Evolutionary conservation across 2,888 invertebrate genomes (phyloP).

Genomic region (Stomorhina lunata): DNA sequence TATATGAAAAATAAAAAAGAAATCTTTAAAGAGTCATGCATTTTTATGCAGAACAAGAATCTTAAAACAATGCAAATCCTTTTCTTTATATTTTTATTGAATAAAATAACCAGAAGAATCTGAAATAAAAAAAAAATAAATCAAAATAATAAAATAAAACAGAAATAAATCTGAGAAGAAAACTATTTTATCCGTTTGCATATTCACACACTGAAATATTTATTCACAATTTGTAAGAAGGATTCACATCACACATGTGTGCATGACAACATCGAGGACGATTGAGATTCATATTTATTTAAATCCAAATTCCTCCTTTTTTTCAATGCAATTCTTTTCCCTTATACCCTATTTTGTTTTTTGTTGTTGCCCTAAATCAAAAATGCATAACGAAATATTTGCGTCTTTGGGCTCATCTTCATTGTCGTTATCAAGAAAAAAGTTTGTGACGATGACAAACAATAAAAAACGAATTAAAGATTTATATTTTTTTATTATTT

Average conservation of each 20-base stretch:
- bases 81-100: constrained; percentile 57
- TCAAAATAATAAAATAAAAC: constrained; percentile 8
- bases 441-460: constrained; percentile 50
- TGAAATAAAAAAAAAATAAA: too few relatives aligned
- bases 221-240: constrained; percentile 2
- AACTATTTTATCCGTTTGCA: constrained; percentile 43
- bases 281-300: constrained; percentile 42
- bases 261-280: constrained; percentile 9
- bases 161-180: constrained; percentile 41
- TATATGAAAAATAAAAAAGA: constrained; percentile 20
- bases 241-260: not conserved
- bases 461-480: constrained; percentile 56
- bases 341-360: too few relatives aligned
- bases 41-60: constrained; percentile 56
- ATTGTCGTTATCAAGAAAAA: constrained; percentile 20
- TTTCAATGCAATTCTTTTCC: constrained; percentile 57
- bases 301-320: constrained; percentile 11
- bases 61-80: constrained; percentile 66
- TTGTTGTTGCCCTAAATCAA: constrained; percentile 22
- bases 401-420: constrained; percentile 13
- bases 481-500: constrained; percentile 26
- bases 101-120: constrained; percentile 19
- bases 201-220: constrained; percentile 27
- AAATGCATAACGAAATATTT: constrained; percentile 52
- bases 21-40: constrained; percentile 48